phyloP scores from a whole-genome alignment of 1,140 invertebrate species.

The Diabrotica undecimpunctata region DNA sequence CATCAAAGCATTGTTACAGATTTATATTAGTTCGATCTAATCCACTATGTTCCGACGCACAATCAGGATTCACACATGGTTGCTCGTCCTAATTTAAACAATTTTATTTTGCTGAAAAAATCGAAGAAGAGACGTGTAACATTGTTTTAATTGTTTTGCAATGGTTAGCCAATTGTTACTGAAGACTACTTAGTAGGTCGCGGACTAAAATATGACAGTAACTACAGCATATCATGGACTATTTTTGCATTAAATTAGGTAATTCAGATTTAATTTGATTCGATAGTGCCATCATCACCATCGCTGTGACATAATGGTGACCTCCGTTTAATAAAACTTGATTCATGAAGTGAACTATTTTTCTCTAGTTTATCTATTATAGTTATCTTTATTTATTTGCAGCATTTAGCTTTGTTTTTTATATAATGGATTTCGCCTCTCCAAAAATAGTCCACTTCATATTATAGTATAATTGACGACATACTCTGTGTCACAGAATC shows the following conservation, averaged over 20 bases:
- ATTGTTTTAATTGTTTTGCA: slow-evolving; percentile 14
- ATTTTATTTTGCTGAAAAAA: slow-evolving; percentile 7
- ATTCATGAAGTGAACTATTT: too few relatives aligned
- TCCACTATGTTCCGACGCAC: background rate
- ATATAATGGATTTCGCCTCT: too few relatives aligned
- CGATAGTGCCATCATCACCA: background rate
- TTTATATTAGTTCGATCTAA: background rate
- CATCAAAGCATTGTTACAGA: slow-evolving; percentile 13
- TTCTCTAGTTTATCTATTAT: too few relatives aligned
- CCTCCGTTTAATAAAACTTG: too few relatives aligned
- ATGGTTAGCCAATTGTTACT: slow-evolving; percentile 5
- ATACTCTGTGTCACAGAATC: too few relatives aligned
- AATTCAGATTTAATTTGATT: background rate
- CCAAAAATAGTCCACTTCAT: too few relatives aligned
- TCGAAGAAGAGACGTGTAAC: slow-evolving; percentile 14
- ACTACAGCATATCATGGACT: too few relatives aligned
- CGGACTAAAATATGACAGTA: background rate
- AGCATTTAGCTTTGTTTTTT: too few relatives aligned
- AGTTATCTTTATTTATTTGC: too few relatives aligned
- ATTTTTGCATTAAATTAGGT: too few relatives aligned
- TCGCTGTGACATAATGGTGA: too few relatives aligned
- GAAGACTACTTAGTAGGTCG: slow-evolving; percentile 9
- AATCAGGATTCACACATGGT: slow-evolving; percentile 12
- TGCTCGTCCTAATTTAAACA: slow-evolving; percentile 16
- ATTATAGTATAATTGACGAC: too few relatives aligned